Percentiles rank a stretch among this genome's conserved stretches.
Conservation (phyloP, 2,113 vertebrate species). For the Siniperca knerii region DNA sequence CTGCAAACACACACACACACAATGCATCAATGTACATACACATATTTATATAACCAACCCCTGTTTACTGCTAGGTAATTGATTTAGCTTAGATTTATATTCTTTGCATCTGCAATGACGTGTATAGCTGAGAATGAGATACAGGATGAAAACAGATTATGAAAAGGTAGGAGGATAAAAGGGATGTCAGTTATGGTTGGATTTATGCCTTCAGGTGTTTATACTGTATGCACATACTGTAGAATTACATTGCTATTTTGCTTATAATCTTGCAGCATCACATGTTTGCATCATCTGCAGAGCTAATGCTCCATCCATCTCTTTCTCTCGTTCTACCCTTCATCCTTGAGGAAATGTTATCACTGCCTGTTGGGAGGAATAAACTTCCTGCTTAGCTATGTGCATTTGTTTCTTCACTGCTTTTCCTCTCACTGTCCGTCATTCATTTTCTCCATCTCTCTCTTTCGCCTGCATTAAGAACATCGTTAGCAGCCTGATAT, state of each 20-base stretch:
- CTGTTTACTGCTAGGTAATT: neutral
- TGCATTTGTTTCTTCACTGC: constrained; percentile 6
- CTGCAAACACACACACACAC: constrained; percentile 49
- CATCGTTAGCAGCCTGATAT: constrained; percentile 2
- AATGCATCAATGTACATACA: neutral
- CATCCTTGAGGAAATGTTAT: constrained; percentile 11
- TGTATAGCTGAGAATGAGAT: neutral
- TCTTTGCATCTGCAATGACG: constrained; percentile 5
- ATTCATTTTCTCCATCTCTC: neutral
- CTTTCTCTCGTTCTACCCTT: neutral
- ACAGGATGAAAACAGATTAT: constrained; percentile 24
- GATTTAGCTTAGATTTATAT: constrained; percentile 15
- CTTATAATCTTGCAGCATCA: constrained; percentile 42
- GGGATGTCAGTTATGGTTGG: constrained; percentile 13
- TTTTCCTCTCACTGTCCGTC: constrained; percentile 2
- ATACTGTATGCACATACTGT: neutral
- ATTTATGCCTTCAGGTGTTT: constrained; percentile 31
- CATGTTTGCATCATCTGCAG: constrained; percentile 35
- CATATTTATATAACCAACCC: neutral
- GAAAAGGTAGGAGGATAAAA: constrained; percentile 45
- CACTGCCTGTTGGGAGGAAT: neutral
- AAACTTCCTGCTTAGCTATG: constrained; percentile 1
- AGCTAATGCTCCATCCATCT: constrained; percentile 19
- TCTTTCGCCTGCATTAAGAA: constrained; percentile 13
- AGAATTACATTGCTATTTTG: neutral